Conservation (phyloP, 2,797 vertebrate species). For the Sternarchorhynchus goeldii region DNA sequence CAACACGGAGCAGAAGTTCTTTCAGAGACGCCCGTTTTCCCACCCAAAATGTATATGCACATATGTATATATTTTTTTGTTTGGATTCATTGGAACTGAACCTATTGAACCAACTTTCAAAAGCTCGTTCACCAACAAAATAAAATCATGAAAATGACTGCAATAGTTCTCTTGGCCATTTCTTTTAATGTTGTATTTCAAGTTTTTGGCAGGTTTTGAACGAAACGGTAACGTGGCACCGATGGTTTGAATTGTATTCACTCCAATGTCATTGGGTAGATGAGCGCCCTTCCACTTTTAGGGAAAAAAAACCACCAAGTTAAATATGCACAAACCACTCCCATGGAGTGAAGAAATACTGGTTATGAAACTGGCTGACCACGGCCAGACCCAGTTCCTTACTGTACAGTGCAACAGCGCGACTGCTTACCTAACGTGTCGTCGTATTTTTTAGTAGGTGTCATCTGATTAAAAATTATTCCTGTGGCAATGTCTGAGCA, state of each 20-base stretch:
- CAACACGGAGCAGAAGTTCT: too few relatives aligned
- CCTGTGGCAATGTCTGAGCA: conserved; percentile 10
- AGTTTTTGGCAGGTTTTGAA: not conserved
- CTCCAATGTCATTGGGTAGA: too few relatives aligned
- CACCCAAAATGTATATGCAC: too few relatives aligned
- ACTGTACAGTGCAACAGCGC: not conserved
- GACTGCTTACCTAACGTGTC: not conserved
- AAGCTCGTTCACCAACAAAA: conserved; percentile 28
- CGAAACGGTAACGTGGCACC: too few relatives aligned
- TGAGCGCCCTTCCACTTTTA: too few relatives aligned
- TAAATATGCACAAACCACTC: too few relatives aligned
- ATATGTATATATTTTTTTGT: not conserved
- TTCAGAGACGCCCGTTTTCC: too few relatives aligned
- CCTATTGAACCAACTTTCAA: not conserved
- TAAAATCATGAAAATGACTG: conserved; percentile 39
- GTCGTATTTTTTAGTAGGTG: not conserved
- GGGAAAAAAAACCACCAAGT: too few relatives aligned
- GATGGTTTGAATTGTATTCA: too few relatives aligned
- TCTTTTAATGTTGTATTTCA: not conserved
- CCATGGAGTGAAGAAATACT: too few relatives aligned
- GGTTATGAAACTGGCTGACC: too few relatives aligned
- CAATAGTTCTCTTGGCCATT: not conserved
- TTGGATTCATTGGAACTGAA: conserved; percentile 12
- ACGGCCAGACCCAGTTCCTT: too few relatives aligned
- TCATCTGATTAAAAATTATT: not conserved